A percentile compares a stretch with the other conserved stretches of the same genome.
These are phyloP conservation scores for Leptopterna dolabrata DNA, from an alignment of 2,888 invertebrate genomes.

Conservation along the genomic window DNA sequence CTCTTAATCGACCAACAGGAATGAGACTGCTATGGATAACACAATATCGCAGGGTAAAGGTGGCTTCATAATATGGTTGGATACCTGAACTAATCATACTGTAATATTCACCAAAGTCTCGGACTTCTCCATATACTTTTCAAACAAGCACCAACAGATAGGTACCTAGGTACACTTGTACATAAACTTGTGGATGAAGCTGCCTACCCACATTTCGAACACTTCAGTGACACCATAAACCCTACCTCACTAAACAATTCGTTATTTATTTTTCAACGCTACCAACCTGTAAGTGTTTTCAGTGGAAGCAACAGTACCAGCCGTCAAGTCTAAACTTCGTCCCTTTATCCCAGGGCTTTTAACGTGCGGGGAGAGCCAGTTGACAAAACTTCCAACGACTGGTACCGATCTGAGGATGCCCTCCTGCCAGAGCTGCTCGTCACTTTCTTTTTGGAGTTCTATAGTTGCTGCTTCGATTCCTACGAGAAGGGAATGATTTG, in stretches of 20 bases:
- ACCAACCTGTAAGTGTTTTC: constrained; percentile 76
- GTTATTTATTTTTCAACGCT: not conserved
- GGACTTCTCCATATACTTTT: too few species aligned
- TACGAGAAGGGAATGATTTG: constrained; percentile 64
- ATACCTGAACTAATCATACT: too few species aligned
- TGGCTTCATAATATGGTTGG: too few species aligned
- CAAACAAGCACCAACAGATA: too few species aligned
- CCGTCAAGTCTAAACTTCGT: constrained; percentile 81
- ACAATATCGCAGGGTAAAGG: too few species aligned
- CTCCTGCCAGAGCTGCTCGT: constrained; percentile 92
- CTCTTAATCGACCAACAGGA: too few species aligned
- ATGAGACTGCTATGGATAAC: too few species aligned
- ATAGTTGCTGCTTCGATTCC: constrained; percentile 94
- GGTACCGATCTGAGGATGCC: constrained; percentile 91
- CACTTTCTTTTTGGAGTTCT: constrained; percentile 90
- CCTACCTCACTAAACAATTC: not conserved
- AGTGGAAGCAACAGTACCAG: constrained; percentile 84
- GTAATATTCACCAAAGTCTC: too few species aligned
- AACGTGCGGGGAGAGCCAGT: constrained; percentile 92
- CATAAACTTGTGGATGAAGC: too few species aligned
- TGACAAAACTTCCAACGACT: constrained; percentile 89
- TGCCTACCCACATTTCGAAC: too few species aligned
- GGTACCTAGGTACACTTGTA: too few species aligned
- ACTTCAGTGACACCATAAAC: too few species aligned
- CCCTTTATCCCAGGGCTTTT: constrained; percentile 81